Conservation (phyloP, 2,888 invertebrate genomes). For the Helobdella robusta region DNA sequence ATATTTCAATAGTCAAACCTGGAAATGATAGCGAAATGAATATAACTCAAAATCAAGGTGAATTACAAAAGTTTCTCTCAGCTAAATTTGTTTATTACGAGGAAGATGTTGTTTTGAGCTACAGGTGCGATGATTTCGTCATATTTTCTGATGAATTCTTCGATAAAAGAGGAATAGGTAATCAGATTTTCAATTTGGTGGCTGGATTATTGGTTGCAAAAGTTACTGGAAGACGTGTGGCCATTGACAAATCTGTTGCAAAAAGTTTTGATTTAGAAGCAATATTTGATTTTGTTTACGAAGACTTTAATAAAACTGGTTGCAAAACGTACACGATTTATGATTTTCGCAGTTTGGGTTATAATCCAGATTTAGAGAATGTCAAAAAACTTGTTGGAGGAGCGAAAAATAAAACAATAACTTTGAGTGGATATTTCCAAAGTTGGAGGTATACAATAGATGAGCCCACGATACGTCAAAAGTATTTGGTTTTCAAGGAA, state of each 20-base stretch:
- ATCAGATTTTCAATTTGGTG: conserved; percentile 41
- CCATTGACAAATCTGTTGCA: conserved; percentile 28
- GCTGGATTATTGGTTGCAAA: conserved; percentile 38
- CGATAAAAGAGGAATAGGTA: conserved; percentile 37
- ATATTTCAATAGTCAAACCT: too few relatives aligned
- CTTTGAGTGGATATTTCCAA: conserved; percentile 38
- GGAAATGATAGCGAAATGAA: too few relatives aligned
- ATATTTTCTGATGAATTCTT: neutral
- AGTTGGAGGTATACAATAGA: conserved; percentile 40
- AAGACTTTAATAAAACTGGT: neutral
- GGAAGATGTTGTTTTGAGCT: too few relatives aligned
- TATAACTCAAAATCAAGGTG: too few relatives aligned
- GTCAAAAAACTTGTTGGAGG: neutral
- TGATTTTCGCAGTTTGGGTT: neutral
- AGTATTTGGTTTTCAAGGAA: conserved; percentile 38
- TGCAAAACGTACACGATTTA: neutral
- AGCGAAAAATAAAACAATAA: conserved; percentile 23
- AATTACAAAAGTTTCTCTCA: too few relatives aligned
- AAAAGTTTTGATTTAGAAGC: conserved; percentile 1
- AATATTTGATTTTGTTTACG: conserved; percentile 12
- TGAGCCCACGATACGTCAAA: conserved; percentile 33
- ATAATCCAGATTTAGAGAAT: conserved; percentile 8
- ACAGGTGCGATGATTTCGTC: conserved; percentile 24
- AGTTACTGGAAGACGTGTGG: conserved; percentile 36
- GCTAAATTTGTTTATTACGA: too few relatives aligned